Conservation (phyloP, 2,888 invertebrate genomes). For the Drosophila kambysellisi region DNA sequence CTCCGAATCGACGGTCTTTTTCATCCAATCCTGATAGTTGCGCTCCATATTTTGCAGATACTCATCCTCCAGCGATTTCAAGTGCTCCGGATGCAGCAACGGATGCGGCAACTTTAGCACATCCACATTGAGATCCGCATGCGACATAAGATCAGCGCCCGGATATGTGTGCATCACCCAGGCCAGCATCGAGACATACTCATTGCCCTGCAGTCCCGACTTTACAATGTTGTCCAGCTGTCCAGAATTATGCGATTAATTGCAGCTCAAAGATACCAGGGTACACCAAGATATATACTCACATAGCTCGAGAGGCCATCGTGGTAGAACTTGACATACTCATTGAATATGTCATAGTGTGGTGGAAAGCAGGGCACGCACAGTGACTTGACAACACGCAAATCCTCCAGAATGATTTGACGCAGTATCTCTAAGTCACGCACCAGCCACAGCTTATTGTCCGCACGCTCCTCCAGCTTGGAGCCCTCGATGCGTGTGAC, state of each 20-base stretch:
- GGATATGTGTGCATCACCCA: conserved; percentile 97
- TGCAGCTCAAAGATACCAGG: neutral
- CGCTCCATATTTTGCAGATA: conserved; percentile 95
- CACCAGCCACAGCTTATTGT: conserved; percentile 98
- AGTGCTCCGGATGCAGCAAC: conserved; percentile 90
- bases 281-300: conserved; percentile 81
- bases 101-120: conserved; percentile 89
- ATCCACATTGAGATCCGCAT: conserved; percentile 93
- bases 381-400: conserved; percentile 94
- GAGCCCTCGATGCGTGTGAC: conserved; percentile 96
- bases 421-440: conserved; percentile 95
- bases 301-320: conserved; percentile 92
- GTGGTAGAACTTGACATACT: conserved; percentile 97
- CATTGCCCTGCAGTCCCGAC: conserved; percentile 96
- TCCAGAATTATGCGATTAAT: conserved; percentile 34
- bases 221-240: conserved; percentile 94
- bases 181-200: conserved; percentile 96
- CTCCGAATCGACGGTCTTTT: conserved; percentile 95
- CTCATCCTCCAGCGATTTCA: conserved; percentile 92
- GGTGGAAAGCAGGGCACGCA: conserved; percentile 98
- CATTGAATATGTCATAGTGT: conserved; percentile 95
- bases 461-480: conserved; percentile 95
- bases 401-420: conserved; percentile 94
- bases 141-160: conserved; percentile 94
- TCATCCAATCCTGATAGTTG: conserved; percentile 98